phyloP scores from a whole-genome alignment of 2,888 invertebrate genomes.

The Drosophila demipolita region DNA sequence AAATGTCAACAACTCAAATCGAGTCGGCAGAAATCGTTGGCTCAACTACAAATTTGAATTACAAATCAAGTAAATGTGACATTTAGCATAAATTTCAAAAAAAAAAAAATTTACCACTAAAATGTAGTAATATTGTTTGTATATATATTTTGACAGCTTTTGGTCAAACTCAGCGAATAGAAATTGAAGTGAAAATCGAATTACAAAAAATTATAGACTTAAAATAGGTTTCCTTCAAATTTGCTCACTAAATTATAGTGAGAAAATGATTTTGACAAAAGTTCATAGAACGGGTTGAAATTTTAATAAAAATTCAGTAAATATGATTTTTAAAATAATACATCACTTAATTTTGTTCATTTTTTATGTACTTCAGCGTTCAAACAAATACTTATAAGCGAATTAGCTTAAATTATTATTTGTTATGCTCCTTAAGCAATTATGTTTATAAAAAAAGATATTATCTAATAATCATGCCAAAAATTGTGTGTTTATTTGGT shows the following conservation, averaged over 20 bases:
- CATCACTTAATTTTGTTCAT: background rate
- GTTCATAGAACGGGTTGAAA: background rate
- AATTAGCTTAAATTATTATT: background rate
- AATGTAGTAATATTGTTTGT: background rate
- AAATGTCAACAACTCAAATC: constrained; percentile 70
- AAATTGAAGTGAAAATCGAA: background rate
- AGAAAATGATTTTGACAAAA: too few species aligned
- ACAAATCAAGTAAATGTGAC: constrained; percentile 48
- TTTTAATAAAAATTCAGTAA: background rate
- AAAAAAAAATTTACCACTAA: background rate
- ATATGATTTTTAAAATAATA: background rate
- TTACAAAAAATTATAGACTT: background rate
- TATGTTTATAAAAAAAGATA: background rate
- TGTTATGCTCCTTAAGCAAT: background rate
- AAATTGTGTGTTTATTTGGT: background rate
- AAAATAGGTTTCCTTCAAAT: background rate
- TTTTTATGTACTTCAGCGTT: background rate
- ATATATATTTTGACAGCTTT: background rate
- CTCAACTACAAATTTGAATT: constrained; percentile 44
- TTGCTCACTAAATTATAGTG: background rate
- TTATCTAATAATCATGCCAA: background rate
- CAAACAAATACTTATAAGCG: background rate
- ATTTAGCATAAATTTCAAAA: constrained; percentile 46
- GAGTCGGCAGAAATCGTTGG: constrained; percentile 11
- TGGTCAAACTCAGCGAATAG: background rate